Conservation (phyloP, 2,113 vertebrate species). For the Triplophysa rosa region DNA sequence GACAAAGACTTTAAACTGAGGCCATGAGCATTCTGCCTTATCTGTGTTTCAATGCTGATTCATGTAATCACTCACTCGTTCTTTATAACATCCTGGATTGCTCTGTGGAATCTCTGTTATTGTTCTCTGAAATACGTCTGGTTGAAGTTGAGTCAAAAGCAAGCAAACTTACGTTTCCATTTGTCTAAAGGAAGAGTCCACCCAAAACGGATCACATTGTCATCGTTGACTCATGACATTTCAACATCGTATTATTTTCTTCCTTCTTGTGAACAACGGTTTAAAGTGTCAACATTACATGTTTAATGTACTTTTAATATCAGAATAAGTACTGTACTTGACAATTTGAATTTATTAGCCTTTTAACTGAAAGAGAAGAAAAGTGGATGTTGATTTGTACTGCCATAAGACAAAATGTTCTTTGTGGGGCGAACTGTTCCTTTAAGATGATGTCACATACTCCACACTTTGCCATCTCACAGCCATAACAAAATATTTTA, state of each 20-base stretch:
- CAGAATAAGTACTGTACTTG: too few species aligned
- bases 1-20: slow-evolving; percentile 28
- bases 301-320: too few species aligned
- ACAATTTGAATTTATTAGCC: too few species aligned
- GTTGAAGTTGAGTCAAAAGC: background rate
- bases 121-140: background rate
- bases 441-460: background rate
- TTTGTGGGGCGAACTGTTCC: too few species aligned
- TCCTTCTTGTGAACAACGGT: too few species aligned
- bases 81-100: background rate
- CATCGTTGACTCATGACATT: background rate
- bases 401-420: too few species aligned
- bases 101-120: background rate
- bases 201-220: background rate
- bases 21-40: background rate
- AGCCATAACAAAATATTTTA: too few species aligned
- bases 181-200: background rate
- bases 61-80: background rate
- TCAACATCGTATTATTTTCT: too few species aligned
- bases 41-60: background rate
- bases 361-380: too few species aligned
- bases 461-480: too few species aligned
- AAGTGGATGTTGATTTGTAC: too few species aligned
- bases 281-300: too few species aligned
- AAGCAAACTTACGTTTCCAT: background rate